A percentile compares a stretch with the other conserved stretches of the same genome.
phyloP scores from a whole-genome alignment of 2,888 invertebrate species.

The Lycophotia porphyrea region DNA sequence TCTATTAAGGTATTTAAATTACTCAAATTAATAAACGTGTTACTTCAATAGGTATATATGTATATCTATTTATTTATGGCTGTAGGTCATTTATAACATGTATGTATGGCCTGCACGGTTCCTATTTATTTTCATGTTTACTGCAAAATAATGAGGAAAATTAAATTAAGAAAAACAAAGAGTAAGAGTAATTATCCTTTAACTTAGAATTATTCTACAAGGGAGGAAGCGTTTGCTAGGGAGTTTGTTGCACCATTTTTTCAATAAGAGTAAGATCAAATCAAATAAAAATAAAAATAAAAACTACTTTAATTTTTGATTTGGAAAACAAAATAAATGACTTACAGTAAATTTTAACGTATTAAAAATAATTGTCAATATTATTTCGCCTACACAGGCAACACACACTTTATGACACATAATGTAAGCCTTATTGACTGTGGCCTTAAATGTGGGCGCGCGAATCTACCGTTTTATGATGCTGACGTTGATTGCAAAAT shows the following conservation, averaged over 20 bases:
- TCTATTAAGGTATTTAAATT: background rate
- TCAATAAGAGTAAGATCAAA: no score
- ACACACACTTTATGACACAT: conserved; percentile 34
- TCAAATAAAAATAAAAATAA: no score
- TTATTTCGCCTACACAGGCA: conserved; percentile 50
- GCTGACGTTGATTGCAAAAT: conserved; percentile 23
- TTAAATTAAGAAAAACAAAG: no score
- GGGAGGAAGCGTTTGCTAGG: background rate
- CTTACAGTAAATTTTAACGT: conserved; percentile 3
- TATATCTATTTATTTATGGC: background rate
- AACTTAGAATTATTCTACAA: background rate
- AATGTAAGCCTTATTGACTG: conserved; percentile 41
- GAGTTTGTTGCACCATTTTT: background rate
- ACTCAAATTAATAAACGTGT: background rate
- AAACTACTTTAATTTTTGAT: no score
- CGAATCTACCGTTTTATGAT: conserved; percentile 51
- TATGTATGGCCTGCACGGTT: background rate
- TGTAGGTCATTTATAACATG: background rate
- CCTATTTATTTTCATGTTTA: no score
- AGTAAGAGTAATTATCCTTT: background rate
- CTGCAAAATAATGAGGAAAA: no score
- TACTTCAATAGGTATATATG: background rate
- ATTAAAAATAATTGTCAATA: conserved; percentile 22
- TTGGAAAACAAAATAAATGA: conserved; percentile 8
- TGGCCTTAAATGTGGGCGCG: conserved; percentile 46